Evolutionary conservation across 2,113 vertebrate genomes (phyloP).

Genomic region (Albula glossodonta): DNA sequence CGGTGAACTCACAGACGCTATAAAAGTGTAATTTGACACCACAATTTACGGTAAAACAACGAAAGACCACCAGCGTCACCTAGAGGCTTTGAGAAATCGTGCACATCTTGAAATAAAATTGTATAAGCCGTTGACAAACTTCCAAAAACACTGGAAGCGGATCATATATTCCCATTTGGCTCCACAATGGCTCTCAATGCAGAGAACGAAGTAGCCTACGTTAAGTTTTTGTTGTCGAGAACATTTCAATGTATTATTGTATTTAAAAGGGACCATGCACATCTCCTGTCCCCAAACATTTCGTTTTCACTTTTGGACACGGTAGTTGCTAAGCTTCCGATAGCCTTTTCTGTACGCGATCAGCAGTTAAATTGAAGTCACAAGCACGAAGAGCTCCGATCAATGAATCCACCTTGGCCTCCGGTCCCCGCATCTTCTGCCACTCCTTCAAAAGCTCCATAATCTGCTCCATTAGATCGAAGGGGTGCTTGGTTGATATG

Average conservation of each 20-base stretch:
- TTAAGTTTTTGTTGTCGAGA: no score
- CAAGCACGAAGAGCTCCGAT: slow-evolving; percentile 69
- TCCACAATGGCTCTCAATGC: not conserved
- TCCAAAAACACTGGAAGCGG: not conserved
- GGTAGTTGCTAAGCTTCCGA: no score
- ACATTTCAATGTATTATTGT: no score
- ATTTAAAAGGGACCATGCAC: no score
- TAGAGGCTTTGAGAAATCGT: not conserved
- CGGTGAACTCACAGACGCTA: no score
- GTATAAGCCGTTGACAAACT: not conserved
- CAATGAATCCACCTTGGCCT: slow-evolving; percentile 60
- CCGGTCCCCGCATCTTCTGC: slow-evolving; percentile 55
- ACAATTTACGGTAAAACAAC: not conserved
- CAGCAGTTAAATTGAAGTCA: slow-evolving; percentile 75
- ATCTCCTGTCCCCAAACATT: no score
- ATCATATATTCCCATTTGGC: not conserved
- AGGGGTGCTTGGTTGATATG: slow-evolving; percentile 55
- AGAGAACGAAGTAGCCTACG: not conserved
- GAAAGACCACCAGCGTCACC: not conserved
- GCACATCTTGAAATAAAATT: not conserved
- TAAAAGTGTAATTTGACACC: no score
- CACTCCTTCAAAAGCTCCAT: slow-evolving; percentile 72
- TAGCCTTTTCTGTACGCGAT: slow-evolving; percentile 60
- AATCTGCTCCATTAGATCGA: slow-evolving; percentile 64
- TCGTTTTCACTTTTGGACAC: not conserved